Conservation (phyloP, 2,797 vertebrate genomes). For the Xiphorhynchus erythropygius region DNA sequence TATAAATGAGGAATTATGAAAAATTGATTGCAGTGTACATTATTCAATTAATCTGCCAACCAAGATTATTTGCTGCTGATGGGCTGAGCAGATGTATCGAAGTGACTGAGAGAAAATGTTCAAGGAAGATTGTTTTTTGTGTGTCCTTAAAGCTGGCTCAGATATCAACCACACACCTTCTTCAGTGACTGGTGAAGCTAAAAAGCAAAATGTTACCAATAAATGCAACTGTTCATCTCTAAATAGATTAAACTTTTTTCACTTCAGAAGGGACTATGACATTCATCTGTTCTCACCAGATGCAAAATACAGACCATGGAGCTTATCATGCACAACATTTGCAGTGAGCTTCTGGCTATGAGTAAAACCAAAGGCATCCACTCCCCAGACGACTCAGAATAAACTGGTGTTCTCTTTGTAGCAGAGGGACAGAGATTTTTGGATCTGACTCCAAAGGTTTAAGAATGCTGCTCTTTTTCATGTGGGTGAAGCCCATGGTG, state of each 20-base stretch:
- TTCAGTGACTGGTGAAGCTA: background rate
- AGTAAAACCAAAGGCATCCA: background rate
- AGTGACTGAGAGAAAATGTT: background rate
- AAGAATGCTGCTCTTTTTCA: background rate
- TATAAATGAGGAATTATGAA: slow-evolving; percentile 30
- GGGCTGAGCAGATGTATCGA: background rate
- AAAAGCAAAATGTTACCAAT: background rate
- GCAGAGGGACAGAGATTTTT: background rate
- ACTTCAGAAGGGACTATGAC: background rate
- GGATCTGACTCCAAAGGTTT: background rate
- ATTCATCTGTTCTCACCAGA: background rate
- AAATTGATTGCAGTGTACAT: slow-evolving; percentile 4
- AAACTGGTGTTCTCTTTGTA: background rate
- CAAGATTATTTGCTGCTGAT: slow-evolving; percentile 17
- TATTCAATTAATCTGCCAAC: slow-evolving; percentile 22
- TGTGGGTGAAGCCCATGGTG: background rate
- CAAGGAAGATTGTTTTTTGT: background rate
- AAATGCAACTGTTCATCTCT: background rate
- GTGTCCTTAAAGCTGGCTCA: background rate
- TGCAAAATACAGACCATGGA: background rate
- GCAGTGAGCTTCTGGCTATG: background rate
- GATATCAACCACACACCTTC: background rate
- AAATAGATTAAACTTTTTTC: background rate
- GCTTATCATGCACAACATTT: background rate
- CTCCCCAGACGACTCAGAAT: background rate